Conservation (phyloP, 2,113 vertebrate genomes). For the Cinclus mexicanus region DNA sequence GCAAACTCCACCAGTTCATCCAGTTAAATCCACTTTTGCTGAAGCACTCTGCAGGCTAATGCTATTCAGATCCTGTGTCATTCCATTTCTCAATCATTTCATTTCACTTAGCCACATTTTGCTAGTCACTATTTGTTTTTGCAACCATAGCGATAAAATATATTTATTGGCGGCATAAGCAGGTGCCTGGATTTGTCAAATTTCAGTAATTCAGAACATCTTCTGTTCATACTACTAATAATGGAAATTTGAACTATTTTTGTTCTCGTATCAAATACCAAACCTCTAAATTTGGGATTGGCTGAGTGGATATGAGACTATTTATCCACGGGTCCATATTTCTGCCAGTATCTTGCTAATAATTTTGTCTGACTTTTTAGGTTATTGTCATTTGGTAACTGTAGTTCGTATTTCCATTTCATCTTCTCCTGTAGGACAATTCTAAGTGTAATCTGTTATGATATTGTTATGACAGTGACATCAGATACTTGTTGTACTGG, state of each 20-base stretch:
- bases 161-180: conserved; percentile 10
- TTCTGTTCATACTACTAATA: background rate
- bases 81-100: conserved; percentile 50
- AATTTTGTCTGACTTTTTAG: background rate
- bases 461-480: background rate
- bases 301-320: background rate
- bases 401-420: background rate
- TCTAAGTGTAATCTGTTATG: background rate
- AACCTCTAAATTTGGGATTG: background rate
- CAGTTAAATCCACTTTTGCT: conserved; percentile 37
- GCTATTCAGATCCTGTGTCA: conserved; percentile 18
- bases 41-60: background rate
- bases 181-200: conserved; percentile 34
- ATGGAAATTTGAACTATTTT: background rate
- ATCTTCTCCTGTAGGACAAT: background rate
- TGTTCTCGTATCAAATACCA: background rate
- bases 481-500: background rate
- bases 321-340: background rate
- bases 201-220: background rate
- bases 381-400: background rate
- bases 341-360: background rate
- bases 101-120: conserved; percentile 42
- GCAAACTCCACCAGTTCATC: background rate
- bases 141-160: conserved; percentile 44
- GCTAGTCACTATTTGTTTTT: conserved; percentile 22